phyloP scores from a whole-genome alignment of 2,113 vertebrate genomes.

The Calonectris borealis region DNA sequence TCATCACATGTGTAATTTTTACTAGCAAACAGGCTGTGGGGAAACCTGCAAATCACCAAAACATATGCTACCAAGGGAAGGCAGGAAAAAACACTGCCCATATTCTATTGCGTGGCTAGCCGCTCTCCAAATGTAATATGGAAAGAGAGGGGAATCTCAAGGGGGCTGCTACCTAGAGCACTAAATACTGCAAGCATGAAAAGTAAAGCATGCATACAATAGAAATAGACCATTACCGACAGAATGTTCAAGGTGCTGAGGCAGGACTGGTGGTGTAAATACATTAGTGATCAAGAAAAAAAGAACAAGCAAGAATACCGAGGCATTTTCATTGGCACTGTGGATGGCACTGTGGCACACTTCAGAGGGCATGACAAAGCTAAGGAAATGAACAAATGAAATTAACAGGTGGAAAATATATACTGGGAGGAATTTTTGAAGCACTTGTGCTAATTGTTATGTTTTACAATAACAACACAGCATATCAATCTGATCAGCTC shows the following conservation, averaged over 20 bases:
- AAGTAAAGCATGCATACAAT: background rate
- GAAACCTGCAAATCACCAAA: background rate
- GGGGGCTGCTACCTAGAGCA: background rate
- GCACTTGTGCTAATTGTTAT: background rate
- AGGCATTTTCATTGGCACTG: background rate
- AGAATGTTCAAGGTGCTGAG: background rate
- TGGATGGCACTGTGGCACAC: background rate
- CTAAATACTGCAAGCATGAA: background rate
- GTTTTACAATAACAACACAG: background rate
- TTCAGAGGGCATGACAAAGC: background rate
- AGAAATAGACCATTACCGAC: background rate
- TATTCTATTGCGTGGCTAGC: background rate
- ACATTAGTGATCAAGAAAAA: background rate
- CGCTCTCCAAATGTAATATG: background rate
- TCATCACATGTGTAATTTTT: background rate
- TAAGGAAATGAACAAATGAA: background rate
- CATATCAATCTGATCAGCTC: background rate
- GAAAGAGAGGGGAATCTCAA: background rate
- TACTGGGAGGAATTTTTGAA: background rate
- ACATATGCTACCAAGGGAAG: background rate
- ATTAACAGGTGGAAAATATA: background rate
- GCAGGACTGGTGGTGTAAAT: background rate
- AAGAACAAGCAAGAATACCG: background rate
- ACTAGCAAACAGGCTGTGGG: conserved; percentile 8
- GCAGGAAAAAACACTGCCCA: background rate